Base-by-base conservation (phyloP, 1,140 invertebrate species). In the Calephelis virginiensis region DNA sequence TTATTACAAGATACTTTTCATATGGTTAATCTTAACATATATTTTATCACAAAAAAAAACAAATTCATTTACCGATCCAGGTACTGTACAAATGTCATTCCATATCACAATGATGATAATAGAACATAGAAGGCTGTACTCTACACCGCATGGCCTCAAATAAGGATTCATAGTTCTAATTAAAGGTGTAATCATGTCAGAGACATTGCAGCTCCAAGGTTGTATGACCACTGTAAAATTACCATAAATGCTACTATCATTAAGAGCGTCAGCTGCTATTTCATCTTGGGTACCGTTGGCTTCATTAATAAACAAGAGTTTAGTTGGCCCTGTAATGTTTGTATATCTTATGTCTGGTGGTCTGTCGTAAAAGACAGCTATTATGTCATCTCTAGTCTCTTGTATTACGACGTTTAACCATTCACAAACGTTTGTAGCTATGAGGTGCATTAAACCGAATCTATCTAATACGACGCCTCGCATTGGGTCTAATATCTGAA, bases 51-150 rank as follows among this genome's bases (percentile, higher is more conserved):
- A 67, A 65, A 61, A n/a, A 61, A 49, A 48, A 11, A n/a, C n/a
- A n/a, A n/a, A n/a, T n/a, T n/a, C n/a, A 74, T 68, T 74, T 86
- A 89, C 89, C 76, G 85, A 82, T 77, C 88, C 88, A 83, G 79
- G 94, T 86, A 79, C 94, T 81, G 74, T 93, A 92, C 77, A 94
- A 46, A 93, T 91, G 71, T 94, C 92, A 71, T 93, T 94, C 93
- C 93, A 94, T 79, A 94, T 94, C 11, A 94, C 93, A 61, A 92
- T 92, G 48, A 94, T 89, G 61, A 93, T 94, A 64, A 94, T 94
- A 3, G 94, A 94, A 76, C 94, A 95, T 37, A 95, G 92, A n/a
- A 95, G 90, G 71, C 94, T 94, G 85, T 95, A 95, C 77, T 95
- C 94, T 50, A 95, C 94, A n/a, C 94, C 94, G 79, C 94, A 95